Conservation (phyloP, 2,113 vertebrate species). For the Austrofundulus limnaeus region DNA sequence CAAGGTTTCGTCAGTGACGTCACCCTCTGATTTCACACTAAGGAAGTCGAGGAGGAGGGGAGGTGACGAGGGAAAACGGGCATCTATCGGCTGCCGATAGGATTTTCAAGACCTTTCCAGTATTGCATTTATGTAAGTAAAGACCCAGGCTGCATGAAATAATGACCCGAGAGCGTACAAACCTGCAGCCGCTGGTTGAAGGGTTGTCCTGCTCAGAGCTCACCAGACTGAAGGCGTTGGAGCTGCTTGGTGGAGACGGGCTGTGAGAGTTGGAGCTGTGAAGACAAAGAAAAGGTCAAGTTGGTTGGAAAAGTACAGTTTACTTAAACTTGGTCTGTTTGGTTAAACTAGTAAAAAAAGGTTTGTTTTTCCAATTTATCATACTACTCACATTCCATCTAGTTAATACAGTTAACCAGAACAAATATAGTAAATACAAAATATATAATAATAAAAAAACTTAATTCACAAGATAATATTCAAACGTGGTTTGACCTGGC, state of each 20-base stretch:
- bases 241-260: constrained; percentile 80
- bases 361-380: too few species aligned
- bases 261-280: constrained; percentile 84
- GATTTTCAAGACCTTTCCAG: neutral
- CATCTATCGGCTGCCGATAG: neutral
- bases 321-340: too few species aligned
- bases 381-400: too few species aligned
- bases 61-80: too few species aligned
- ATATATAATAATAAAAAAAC: too few species aligned
- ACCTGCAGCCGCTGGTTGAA: constrained; percentile 91
- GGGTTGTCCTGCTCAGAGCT: constrained; percentile 88
- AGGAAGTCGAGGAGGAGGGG: constrained; percentile 1
- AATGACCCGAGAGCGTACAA: constrained; percentile 23
- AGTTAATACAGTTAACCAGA: too few species aligned
- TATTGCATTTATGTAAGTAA: neutral
- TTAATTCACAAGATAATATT: too few species aligned
- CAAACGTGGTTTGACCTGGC: too few species aligned
- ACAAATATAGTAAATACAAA: too few species aligned
- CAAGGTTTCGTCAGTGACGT: constrained; percentile 29
- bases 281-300: constrained; percentile 14
- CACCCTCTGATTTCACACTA: neutral
- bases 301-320: too few species aligned
- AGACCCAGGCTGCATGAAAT: neutral
- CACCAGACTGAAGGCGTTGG: constrained; percentile 86
- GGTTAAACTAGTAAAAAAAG: too few species aligned